These are phyloP conservation scores for Jordanella pulchra DNA, from an alignment of 2,797 vertebrate species.

Conservation along the genomic window DNA sequence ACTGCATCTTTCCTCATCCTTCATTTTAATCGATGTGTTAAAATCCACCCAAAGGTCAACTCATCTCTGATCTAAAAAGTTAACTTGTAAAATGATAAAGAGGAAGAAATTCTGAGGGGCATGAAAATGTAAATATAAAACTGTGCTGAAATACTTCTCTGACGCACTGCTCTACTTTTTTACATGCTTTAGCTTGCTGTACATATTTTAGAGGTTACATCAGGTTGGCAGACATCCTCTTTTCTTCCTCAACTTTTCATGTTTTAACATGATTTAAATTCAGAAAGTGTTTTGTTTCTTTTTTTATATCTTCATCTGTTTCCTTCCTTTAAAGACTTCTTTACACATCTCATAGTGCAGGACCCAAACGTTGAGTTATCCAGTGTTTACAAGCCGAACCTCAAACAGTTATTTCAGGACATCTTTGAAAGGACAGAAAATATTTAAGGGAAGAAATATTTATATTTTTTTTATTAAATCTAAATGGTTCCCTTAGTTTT, in stretches of 20 bases:
- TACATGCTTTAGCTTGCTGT: conserved; percentile 62
- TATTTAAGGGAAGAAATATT: neutral
- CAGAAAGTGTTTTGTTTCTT: neutral
- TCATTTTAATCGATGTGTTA: neutral
- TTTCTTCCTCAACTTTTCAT: neutral
- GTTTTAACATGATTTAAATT: neutral
- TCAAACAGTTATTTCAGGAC: neutral
- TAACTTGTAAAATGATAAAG: conserved; percentile 3
- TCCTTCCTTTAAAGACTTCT: neutral
- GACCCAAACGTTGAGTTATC: neutral
- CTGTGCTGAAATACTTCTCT: conserved; percentile 15
- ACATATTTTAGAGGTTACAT: conserved; percentile 59
- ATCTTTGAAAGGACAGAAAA: neutral
- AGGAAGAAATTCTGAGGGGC: neutral
- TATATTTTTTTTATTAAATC: no score
- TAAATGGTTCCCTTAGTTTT: neutral
- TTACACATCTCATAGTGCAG: neutral
- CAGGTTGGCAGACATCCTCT: conserved; percentile 20
- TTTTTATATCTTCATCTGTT: neutral
- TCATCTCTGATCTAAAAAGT: neutral
- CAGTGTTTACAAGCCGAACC: neutral
- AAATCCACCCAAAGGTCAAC: neutral
- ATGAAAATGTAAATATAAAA: neutral
- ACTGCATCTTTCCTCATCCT: conserved; percentile 5
- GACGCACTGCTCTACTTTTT: conserved; percentile 2